Conservation (phyloP, 2,797 vertebrate species). For the Garrulus glandarius region DNA sequence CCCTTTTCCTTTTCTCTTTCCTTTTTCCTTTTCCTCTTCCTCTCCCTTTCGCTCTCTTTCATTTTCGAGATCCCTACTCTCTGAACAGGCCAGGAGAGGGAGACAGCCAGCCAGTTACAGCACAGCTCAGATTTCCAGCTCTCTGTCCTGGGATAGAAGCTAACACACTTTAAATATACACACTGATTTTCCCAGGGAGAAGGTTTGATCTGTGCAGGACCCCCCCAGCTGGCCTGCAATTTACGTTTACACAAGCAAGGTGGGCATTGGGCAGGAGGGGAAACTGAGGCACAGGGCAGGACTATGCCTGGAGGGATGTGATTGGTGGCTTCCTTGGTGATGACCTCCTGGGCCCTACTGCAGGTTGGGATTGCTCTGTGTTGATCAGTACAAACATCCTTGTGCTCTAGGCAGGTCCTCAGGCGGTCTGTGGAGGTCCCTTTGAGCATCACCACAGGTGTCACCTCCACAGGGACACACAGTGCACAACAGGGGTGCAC, state of each 20-base stretch:
- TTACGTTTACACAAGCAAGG: neutral
- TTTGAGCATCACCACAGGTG: neutral
- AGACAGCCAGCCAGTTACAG: neutral
- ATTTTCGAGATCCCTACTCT: neutral
- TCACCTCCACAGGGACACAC: neutral
- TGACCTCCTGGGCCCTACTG: neutral
- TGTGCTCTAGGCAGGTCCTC: neutral
- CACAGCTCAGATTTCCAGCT: neutral
- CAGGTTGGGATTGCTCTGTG: neutral
- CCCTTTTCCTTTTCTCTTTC: no score
- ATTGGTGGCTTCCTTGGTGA: neutral
- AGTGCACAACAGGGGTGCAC: rapidly evolving
- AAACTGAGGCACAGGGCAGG: neutral
- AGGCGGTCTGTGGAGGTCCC: no score
- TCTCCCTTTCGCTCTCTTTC: rapidly evolving
- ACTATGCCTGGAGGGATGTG: neutral
- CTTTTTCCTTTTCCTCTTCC: neutral
- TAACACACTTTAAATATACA: neutral
- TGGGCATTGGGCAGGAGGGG: neutral
- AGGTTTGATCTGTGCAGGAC: neutral
- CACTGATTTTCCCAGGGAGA: neutral
- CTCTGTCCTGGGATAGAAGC: neutral
- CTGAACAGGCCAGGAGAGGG: conserved; percentile 29
- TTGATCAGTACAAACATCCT: rapidly evolving
- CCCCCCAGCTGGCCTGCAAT: rapidly evolving